Percentiles rank a stretch among this genome's conserved stretches.
phyloP scores from a whole-genome alignment of 2,888 invertebrate genomes.

The Phlogophora meticulosa region DNA sequence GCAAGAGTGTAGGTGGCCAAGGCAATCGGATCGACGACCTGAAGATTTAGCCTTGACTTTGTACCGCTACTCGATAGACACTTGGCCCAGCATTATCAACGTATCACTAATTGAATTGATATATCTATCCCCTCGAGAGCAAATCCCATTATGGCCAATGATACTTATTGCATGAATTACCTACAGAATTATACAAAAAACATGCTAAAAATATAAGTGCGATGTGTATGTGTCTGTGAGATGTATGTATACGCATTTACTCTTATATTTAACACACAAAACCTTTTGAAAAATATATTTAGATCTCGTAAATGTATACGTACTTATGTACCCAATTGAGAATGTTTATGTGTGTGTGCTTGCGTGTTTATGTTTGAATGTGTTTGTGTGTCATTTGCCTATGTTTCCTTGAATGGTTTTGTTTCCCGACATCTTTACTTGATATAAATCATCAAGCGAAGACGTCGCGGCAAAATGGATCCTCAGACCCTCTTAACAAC shows the following conservation, averaged over 20 bases:
- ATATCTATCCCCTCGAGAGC: not conserved
- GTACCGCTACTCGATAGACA: not conserved
- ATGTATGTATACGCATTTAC: no score
- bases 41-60: not conserved
- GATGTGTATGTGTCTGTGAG: no score
- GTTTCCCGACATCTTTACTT: conserved; percentile 23
- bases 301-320: conserved; percentile 11
- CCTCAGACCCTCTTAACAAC: conserved; percentile 31
- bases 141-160: not conserved
- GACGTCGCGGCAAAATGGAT: conserved; percentile 12
- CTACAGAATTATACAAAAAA: conserved; percentile 1
- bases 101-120: conserved; percentile 4
- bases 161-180: not conserved
- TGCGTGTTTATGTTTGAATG: no score
- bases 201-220: no score
- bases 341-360: no score
- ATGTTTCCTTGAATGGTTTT: conserved; percentile 22
- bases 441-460: not conserved
- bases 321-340: no score
- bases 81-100: not conserved
- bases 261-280: not conserved
- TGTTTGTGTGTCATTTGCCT: not conserved
- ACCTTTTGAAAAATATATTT: not conserved
- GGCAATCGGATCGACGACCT: conserved; percentile 12
- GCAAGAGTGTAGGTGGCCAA: not conserved